Evolutionary conservation across 2,113 vertebrate genomes (phyloP).

Genomic region (Pelodiscus sinensis): DNA sequence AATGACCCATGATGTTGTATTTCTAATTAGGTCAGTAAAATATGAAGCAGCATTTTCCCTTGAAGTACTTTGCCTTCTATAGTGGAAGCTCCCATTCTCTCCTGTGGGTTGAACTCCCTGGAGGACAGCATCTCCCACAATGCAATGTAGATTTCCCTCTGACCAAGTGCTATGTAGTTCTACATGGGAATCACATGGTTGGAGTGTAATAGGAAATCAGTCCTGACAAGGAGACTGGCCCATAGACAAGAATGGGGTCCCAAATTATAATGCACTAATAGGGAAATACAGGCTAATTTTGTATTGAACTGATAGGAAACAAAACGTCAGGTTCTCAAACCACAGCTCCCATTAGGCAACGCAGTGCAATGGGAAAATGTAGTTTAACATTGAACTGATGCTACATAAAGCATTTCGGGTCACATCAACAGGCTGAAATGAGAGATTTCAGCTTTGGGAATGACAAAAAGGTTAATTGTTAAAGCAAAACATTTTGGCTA

Average conservation of each 20-base stretch:
- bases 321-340: not conserved
- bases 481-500: not conserved
- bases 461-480: not conserved
- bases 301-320: not conserved
- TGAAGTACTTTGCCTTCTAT: not conserved
- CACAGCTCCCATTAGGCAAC: not conserved
- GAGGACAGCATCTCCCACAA: not conserved
- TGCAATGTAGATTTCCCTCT: not conserved
- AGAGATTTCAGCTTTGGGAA: not conserved
- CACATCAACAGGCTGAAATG: not conserved
- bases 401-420: not conserved
- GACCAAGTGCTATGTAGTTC: not conserved
- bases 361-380: not conserved
- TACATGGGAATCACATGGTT: not conserved
- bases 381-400: not conserved
- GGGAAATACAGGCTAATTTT: not conserved
- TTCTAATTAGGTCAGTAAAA: not conserved
- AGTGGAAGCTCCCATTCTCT: not conserved
- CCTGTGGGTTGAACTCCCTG: not conserved
- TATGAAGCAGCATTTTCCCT: not conserved
- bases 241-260: not conserved
- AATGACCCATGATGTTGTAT: not conserved
- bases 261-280: not conserved
- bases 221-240: not conserved
- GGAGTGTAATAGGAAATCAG: not conserved